Base-by-base conservation (phyloP, 2,113 vertebrate genomes). In the Apus apus region DNA sequence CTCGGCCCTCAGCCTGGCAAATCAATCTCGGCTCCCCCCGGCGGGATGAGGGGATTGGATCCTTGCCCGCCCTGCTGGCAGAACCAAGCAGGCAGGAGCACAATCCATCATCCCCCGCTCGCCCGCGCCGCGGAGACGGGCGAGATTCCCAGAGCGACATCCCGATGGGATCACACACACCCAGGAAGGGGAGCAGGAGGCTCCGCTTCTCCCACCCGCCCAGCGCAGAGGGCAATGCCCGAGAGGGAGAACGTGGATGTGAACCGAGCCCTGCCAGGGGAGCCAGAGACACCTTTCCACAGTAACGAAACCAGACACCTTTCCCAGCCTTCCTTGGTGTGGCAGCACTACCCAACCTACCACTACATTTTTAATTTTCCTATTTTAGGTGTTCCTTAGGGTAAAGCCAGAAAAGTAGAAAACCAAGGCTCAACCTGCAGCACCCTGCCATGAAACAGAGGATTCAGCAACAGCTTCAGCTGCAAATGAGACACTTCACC, bases 101-200 rank as follows among this genome's bases (percentile, higher is more conserved):
- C 19, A 2, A 43, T 46, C 75, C 67, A 75, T 84, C 93, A 66
- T 3, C 34, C n/a, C 43, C 5, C 61, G 4, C 43, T 30, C 6
- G 2, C 3, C 8, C 38, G n/a, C n/a, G n/a, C n/a, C n/a, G n/a
- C 16, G 0, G 19, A 34, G 62, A 48, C 0, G 1, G n/a, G 25
- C 0, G 38, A 67, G n/a, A 11, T 22, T 4, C 17, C 1, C 50
- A 36, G 1, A 1, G n/a, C 2, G 76, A 27, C 0, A 18, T 9
- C 88, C 40, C 1, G 20, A 34, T 0, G 9, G 29, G 1, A 10
- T 15, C 38, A 1, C 40, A 16, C 32, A 3, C 30, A 43, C 4
- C 50, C 1, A 1, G 26, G 27, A 25, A 81, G 92, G 11, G 16
- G 30, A 36, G 45, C 65, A 56, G 43, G 36, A 67, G 18, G 40